A percentile compares a stretch with the other conserved stretches of the same genome.
Conservation (phyloP, 2,888 invertebrate genomes). For the Oscheius myriophilus region DNA sequence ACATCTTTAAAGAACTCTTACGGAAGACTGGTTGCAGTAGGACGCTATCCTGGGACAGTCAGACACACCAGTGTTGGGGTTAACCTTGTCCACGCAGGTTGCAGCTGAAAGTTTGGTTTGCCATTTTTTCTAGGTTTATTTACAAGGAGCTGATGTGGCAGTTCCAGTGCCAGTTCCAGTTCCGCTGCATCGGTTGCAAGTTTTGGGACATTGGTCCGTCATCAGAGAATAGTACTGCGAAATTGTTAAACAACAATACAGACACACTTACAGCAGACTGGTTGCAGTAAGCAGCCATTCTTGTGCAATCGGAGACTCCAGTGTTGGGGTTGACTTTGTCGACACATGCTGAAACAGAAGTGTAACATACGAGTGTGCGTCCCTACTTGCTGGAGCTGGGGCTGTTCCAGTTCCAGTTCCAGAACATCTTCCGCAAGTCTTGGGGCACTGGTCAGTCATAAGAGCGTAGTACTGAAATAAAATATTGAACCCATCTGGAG, state of each 20-base stretch:
- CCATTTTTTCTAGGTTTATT: no score
- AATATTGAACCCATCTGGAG: no score
- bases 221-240: not conserved
- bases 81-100: not conserved
- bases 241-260: no score
- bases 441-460: constrained; percentile 1
- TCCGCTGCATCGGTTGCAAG: not conserved
- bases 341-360: constrained; percentile 16
- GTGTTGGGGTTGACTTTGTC: constrained; percentile 17
- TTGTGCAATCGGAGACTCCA: constrained; percentile 9
- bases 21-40: not conserved
- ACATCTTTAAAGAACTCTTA: not conserved
- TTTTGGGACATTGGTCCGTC: not conserved
- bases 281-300: constrained; percentile 7
- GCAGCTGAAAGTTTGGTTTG: not conserved
- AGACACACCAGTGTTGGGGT: not conserved
- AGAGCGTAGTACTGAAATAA: constrained; percentile 16
- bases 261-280: constrained; percentile 3
- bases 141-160: not conserved
- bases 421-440: no score
- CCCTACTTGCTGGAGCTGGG: no score
- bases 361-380: not conserved
- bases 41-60: not conserved
- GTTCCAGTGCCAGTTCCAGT: not conserved
- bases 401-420: no score